phyloP scores from a whole-genome alignment of 2,888 invertebrate genomes.

The Aspidapion aeneum region DNA sequence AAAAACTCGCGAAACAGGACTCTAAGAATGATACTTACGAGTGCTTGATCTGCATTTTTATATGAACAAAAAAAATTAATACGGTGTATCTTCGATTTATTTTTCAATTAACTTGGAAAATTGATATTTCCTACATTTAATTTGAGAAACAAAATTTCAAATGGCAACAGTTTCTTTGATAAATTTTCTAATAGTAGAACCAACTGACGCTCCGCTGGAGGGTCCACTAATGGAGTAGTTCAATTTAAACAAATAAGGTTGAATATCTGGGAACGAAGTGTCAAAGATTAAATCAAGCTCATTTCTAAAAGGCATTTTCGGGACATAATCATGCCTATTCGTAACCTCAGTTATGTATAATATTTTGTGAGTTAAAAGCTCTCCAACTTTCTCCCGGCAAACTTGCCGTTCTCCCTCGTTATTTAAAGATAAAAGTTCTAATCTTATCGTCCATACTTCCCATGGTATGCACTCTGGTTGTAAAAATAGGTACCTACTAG shows the following conservation, averaged over 20 bases:
- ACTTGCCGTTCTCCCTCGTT: conserved; percentile 85
- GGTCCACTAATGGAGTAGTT: conserved; percentile 79
- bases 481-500: conserved; percentile 80
- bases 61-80: too few relatives aligned
- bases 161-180: conserved; percentile 82
- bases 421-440: conserved; percentile 82
- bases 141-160: too few relatives aligned
- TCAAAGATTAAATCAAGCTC: conserved; percentile 95
- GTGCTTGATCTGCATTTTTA: conserved; percentile 91
- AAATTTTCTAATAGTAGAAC: conserved; percentile 86
- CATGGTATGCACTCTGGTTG: conserved; percentile 91
- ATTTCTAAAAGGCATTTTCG: conserved; percentile 90
- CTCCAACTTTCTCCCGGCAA: conserved; percentile 84
- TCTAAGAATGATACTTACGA: conserved; percentile 86
- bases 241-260: conserved; percentile 95
- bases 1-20: conserved; percentile 85
- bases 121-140: too few relatives aligned
- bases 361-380: conserved; percentile 87
- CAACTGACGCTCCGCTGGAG: conserved; percentile 65
- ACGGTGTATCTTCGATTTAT: too few relatives aligned
- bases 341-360: conserved; percentile 93
- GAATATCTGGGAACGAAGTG: conserved; percentile 87
- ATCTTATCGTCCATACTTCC: conserved; percentile 97
- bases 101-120: too few relatives aligned
- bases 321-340: conserved; percentile 94